A percentile compares a stretch with the other conserved stretches of the same genome.
phyloP scores from a whole-genome alignment of 2,888 invertebrate species.

The Platycnemis pennipes region DNA sequence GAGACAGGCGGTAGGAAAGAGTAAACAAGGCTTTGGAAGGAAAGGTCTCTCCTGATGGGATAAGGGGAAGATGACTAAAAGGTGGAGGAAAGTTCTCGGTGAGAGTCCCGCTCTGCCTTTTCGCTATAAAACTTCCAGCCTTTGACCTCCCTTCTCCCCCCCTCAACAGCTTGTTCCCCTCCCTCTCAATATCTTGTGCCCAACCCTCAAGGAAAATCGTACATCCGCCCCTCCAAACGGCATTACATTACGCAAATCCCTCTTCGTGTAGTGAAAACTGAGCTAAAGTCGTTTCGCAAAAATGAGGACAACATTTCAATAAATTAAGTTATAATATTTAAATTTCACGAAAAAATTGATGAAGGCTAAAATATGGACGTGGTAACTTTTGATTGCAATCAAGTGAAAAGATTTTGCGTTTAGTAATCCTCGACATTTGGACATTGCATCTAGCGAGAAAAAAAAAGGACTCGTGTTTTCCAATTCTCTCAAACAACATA shows the following conservation, averaged over 20 bases:
- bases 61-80: too few relatives aligned
- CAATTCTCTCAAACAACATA: neutral
- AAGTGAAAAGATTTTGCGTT: too few relatives aligned
- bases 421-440: too few relatives aligned
- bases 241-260: neutral
- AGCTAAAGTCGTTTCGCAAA: neutral
- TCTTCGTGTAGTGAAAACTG: too few relatives aligned
- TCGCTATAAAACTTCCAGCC: too few relatives aligned
- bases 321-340: neutral
- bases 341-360: neutral
- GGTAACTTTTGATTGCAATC: neutral
- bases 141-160: too few relatives aligned
- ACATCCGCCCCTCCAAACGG: neutral
- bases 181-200: neutral
- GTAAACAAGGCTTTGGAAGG: too few relatives aligned
- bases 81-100: too few relatives aligned
- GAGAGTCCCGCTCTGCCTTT: too few relatives aligned
- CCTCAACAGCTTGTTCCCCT: neutral
- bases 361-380: neutral
- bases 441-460: too few relatives aligned
- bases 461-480: neutral
- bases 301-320: neutral
- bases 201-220: neutral
- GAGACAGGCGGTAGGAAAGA: too few relatives aligned
- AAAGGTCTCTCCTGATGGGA: too few relatives aligned